phyloP scores from a whole-genome alignment of 1,140 invertebrate species.

The Drosophila simulans region DNA sequence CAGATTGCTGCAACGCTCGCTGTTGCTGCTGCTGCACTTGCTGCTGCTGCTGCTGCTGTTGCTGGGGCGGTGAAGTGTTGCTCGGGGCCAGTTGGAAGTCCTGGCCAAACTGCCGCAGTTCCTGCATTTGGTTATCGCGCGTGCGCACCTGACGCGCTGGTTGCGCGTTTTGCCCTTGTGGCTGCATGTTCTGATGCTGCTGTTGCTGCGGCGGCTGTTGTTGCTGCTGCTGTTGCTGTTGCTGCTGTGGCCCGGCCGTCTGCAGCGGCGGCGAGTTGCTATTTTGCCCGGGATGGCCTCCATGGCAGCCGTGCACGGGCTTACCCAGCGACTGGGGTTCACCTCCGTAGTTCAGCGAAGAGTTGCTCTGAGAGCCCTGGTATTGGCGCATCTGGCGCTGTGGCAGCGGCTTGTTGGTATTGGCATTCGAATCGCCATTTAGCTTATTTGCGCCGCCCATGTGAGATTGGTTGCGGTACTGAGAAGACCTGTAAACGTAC shows the following conservation, averaged over 20 bases:
- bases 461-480: constrained; percentile 66
- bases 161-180: constrained; percentile 59
- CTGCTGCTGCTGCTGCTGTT: constrained; percentile 46
- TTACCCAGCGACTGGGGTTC: constrained; percentile 65
- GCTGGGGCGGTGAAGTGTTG: constrained; percentile 68
- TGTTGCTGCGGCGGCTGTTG: constrained; percentile 38
- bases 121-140: constrained; percentile 77
- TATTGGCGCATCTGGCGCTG: constrained; percentile 77
- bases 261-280: constrained; percentile 77
- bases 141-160: constrained; percentile 71
- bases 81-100: constrained; percentile 72
- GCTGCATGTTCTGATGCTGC: constrained; percentile 48
- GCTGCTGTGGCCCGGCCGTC: constrained; percentile 43
- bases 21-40: constrained; percentile 63
- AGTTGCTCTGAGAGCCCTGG: constrained; percentile 71
- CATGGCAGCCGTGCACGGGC: constrained; percentile 64
- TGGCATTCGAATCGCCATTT: constrained; percentile 71
- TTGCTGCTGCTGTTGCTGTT: constrained; percentile 44
- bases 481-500: constrained; percentile 36
- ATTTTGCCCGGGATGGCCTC: constrained; percentile 60
- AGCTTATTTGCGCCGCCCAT: constrained; percentile 68
- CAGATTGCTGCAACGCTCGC: constrained; percentile 70
- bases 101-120: constrained; percentile 76
- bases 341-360: constrained; percentile 70
- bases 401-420: constrained; percentile 68